Conservation (phyloP, 2,113 vertebrate species). For the Aspiorhynchus laticeps region DNA sequence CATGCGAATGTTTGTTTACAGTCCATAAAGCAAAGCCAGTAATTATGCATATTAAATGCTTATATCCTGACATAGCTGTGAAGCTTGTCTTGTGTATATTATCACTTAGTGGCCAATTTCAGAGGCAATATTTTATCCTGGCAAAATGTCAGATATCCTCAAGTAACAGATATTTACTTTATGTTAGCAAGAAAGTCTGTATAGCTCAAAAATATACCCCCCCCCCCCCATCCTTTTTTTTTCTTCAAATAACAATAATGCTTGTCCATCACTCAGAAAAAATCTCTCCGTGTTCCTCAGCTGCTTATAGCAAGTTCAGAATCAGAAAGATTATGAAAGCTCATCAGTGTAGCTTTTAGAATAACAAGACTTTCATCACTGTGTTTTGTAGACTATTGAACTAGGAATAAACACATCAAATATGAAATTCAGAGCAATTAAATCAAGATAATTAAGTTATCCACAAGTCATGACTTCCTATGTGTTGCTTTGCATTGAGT, state of each 20-base stretch:
- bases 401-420: background rate
- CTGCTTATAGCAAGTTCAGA: background rate
- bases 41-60: background rate
- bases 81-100: background rate
- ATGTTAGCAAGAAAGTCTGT: background rate
- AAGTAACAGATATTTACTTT: background rate
- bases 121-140: background rate
- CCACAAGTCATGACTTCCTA: background rate
- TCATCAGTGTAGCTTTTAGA: background rate
- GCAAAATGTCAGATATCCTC: background rate
- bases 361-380: background rate
- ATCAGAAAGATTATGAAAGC: background rate
- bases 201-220: conserved; percentile 18
- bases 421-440: background rate
- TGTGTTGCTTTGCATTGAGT: background rate
- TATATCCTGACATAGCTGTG: background rate
- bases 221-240: too few species aligned
- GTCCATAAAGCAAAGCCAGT: background rate
- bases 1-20: background rate
- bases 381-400: background rate
- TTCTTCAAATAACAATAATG: too few species aligned
- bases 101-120: background rate
- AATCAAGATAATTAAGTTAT: background rate
- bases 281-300: background rate
- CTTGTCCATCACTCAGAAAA: background rate